Evolutionary conservation across 2,797 vertebrate genomes (phyloP).

Genomic region (Notolepis coatsorum): DNA sequence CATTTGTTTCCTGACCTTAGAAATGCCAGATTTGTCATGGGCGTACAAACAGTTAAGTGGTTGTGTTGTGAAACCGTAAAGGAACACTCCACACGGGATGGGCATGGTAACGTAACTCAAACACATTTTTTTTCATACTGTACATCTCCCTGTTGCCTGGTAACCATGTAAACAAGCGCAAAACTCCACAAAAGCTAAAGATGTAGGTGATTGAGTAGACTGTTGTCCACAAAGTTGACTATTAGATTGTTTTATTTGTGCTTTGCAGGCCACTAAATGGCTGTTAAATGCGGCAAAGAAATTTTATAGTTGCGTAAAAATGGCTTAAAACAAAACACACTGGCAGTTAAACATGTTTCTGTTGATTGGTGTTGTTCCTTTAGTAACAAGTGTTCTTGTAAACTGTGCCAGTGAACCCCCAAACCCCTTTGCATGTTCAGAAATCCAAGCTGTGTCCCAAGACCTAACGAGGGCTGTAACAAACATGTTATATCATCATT

Average conservation of each 20-base stretch:
- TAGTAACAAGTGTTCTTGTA: background rate
- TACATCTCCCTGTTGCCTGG: constrained; percentile 27
- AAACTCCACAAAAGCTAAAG: constrained; percentile 5
- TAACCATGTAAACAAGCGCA: constrained; percentile 26
- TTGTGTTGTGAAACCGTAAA: background rate
- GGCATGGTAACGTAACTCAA: constrained; percentile 2
- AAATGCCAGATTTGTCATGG: constrained; percentile 9
- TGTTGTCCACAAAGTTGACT: constrained; percentile 3
- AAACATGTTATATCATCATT: too few species aligned
- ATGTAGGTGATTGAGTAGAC: constrained; percentile 1
- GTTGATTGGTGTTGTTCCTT: background rate
- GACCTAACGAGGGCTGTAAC: background rate
- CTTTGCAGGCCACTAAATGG: constrained; percentile 23
- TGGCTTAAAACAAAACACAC: background rate
- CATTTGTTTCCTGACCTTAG: constrained; percentile 20
- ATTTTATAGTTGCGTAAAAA: constrained; percentile 19
- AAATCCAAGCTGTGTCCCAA: too few species aligned
- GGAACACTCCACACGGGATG: constrained; percentile 8
- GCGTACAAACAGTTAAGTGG: background rate
- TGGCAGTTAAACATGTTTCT: background rate
- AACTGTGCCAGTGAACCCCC: too few species aligned
- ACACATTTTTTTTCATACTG: constrained; percentile 20
- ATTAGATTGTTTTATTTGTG: constrained; percentile 22
- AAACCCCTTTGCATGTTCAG: too few species aligned
- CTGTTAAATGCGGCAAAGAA: constrained; percentile 26